Evolutionary conservation across 2,888 invertebrate genomes (phyloP), one percentile per base, ranked within the genome.

Genomic region (Brenthis ino): DNA sequence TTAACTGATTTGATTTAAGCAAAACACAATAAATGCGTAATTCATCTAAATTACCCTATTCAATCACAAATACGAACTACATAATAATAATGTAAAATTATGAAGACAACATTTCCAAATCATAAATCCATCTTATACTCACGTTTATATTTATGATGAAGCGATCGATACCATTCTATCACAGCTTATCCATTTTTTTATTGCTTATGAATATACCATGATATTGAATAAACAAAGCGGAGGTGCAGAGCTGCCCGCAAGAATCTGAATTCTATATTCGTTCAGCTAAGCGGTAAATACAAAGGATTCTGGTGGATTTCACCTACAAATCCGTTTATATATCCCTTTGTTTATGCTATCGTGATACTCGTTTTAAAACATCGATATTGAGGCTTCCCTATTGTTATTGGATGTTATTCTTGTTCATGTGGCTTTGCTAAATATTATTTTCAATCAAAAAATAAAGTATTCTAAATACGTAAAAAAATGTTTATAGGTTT

Each of bases 261-360:
- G 68, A 66, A 67, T 68, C 64, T 69, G 67, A 69, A 69, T 69
- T 64, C 70, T 70, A 56, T 69, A 66, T 65, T 57, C 70, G 57
- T 69, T 66, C 57, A 70, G 51, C 54, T 63, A 54, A 67, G 64
- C 65, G 65, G 70, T 65, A 69, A 74, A 70, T 72, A 71, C 74
- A 37, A 65, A 47, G 72, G 74, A 70, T 72, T 68, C 48, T 20
- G 55, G 54, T 60, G 67, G 72, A 72, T 72, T 69, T 66, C 54
- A 63, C 54, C 24, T 72, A 70, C 68, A 72, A 73, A 72, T 72
- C 70, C 65, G 54, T 54, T 71, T 66, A 60, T 66, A 56, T 67
- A 69, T 65, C 61, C 65, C 65, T 28, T 57, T 70, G 55, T 67
- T 71, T 68, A 64, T 64, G 57, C 56, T 66, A 24, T 48, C 28